These are phyloP conservation scores for Cryptomyrus ogoouensis DNA, from an alignment of 2,113 vertebrate genomes.

Conservation along the genomic window DNA sequence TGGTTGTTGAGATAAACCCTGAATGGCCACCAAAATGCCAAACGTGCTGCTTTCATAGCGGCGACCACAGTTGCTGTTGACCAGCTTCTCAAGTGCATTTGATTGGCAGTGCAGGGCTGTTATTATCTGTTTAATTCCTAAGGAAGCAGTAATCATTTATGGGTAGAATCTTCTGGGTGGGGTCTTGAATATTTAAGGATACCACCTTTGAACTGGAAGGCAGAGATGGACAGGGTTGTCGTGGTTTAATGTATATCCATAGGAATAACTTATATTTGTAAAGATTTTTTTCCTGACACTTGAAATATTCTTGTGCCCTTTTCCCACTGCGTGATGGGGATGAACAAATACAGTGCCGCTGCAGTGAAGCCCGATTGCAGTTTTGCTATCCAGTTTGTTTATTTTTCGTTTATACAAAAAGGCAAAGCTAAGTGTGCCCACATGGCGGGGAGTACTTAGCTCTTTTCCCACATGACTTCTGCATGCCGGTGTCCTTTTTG, in stretches of 20 bases:
- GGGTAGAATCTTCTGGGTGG: background rate
- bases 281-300: background rate
- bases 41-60: background rate
- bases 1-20: background rate
- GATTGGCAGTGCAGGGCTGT: background rate
- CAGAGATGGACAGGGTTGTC: background rate
- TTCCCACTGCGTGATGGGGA: background rate
- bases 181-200: background rate
- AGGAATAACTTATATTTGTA: background rate
- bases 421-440: background rate
- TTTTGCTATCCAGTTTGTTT: background rate
- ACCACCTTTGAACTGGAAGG: background rate
- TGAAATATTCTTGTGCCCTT: background rate
- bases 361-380: background rate
- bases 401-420: background rate
- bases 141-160: background rate
- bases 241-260: background rate
- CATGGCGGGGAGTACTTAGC: background rate
- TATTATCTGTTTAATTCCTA: background rate
- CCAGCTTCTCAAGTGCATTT: background rate
- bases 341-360: background rate
- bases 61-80: background rate
- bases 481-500: background rate
- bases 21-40: background rate
- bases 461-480: background rate